phyloP scores from a whole-genome alignment of 2,113 vertebrate species.

The Mesocricetus auratus region DNA sequence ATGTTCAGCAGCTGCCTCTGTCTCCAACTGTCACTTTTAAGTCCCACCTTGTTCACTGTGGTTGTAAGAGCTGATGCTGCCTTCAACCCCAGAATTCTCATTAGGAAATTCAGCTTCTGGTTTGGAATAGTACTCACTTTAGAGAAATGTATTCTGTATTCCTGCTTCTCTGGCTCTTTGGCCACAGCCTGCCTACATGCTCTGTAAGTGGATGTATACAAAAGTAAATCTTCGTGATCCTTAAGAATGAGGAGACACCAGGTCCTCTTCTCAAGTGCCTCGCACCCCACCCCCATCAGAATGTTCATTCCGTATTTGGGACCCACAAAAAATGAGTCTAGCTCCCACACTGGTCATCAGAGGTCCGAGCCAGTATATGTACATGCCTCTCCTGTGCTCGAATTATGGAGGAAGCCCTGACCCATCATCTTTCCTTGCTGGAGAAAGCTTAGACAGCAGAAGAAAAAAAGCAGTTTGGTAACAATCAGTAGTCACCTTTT shows the following conservation, averaged over 20 bases:
- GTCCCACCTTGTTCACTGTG: background rate
- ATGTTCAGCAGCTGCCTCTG: background rate
- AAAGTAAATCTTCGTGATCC: background rate
- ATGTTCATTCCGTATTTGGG: background rate
- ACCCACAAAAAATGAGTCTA: background rate
- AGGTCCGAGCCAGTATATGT: background rate
- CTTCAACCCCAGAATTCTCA: background rate
- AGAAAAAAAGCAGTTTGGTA: background rate
- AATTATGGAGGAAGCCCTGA: background rate
- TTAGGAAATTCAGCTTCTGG: background rate
- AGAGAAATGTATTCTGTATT: background rate
- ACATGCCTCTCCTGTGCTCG: background rate
- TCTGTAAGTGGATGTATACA: background rate
- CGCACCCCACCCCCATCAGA: rapidly evolving
- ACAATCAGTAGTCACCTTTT: background rate
- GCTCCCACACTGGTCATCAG: background rate
- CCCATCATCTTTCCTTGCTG: background rate
- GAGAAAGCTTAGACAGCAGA: background rate
- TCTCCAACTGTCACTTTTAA: background rate
- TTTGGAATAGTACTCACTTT: background rate
- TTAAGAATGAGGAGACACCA: background rate
- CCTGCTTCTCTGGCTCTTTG: background rate
- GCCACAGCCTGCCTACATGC: background rate
- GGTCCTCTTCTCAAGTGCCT: background rate
- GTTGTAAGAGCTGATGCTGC: background rate